These are phyloP conservation scores for Peromyscus leucopus DNA, from an alignment of 2,113 vertebrate species.

Conservation along the genomic window DNA sequence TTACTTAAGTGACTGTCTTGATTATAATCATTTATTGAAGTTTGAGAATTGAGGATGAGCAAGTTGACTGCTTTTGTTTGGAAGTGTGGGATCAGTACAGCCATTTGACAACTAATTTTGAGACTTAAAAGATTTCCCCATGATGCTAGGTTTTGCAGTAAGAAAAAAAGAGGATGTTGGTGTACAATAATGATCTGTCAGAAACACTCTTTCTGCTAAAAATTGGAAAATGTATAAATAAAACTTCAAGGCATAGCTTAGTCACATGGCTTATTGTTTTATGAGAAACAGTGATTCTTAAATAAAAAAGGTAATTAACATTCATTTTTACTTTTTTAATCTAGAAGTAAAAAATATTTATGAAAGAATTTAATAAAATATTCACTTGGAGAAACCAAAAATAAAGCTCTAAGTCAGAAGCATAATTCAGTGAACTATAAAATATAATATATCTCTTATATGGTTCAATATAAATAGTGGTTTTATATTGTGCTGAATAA, in stretches of 20 bases:
- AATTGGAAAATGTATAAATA: constrained; percentile 16
- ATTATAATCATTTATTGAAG: not conserved
- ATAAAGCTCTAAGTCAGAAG: not conserved
- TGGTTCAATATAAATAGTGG: not conserved
- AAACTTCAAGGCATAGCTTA: not conserved
- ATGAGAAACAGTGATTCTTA: not conserved
- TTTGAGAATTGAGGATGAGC: not conserved
- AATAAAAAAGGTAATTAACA: not conserved
- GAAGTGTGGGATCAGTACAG: not conserved
- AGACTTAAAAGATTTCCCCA: not conserved
- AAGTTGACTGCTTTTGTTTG: not conserved
- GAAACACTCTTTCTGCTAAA: not conserved
- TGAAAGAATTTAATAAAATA: not conserved
- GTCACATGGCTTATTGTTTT: not conserved
- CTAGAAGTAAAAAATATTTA: not conserved
- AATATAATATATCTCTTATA: not conserved
- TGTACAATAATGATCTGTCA: not conserved
- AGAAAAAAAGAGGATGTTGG: not conserved
- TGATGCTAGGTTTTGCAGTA: not conserved
- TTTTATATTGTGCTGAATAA: constrained; percentile 32
- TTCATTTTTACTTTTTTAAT: not conserved
- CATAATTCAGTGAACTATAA: not conserved
- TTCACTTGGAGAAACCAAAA: not conserved
- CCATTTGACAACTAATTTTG: not conserved
- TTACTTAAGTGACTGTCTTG: not conserved